Percentiles rank a stretch among this genome's conserved stretches.
phyloP scores from a whole-genome alignment of 2,113 vertebrate species.

The Halichoerus grypus region DNA sequence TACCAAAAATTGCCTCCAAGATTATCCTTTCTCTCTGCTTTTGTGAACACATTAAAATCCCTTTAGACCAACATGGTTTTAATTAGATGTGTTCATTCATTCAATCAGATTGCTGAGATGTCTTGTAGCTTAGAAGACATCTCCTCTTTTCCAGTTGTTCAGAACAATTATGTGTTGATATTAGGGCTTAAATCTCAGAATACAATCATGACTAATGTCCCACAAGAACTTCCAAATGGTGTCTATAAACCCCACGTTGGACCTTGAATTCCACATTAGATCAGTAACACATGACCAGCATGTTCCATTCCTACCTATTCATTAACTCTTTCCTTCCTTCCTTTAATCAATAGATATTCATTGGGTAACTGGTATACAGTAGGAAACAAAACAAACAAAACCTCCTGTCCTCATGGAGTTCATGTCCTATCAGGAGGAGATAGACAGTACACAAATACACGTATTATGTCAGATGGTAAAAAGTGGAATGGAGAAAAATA shows the following conservation, averaged over 20 bases:
- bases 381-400: neutral
- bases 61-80: neutral
- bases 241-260: neutral
- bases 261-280: neutral
- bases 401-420: neutral
- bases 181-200: neutral
- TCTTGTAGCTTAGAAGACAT: neutral
- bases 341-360: neutral
- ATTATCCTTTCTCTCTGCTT: conserved; percentile 7
- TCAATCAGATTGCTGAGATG: neutral
- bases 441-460: neutral
- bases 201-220: neutral
- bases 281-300: neutral
- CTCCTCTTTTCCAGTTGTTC: neutral
- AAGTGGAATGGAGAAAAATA: neutral
- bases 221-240: neutral
- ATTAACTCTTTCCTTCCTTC: neutral
- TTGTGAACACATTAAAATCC: conserved; percentile 5
- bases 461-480: neutral
- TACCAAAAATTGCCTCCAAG: neutral
- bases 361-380: neutral
- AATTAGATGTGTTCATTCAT: neutral
- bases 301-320: neutral
- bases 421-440: neutral
- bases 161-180: neutral